Evolutionary conservation across 2,797 vertebrate species (phyloP), one percentile per base, ranked within the genome.

Genomic region (Benthosema pterotum): DNA sequence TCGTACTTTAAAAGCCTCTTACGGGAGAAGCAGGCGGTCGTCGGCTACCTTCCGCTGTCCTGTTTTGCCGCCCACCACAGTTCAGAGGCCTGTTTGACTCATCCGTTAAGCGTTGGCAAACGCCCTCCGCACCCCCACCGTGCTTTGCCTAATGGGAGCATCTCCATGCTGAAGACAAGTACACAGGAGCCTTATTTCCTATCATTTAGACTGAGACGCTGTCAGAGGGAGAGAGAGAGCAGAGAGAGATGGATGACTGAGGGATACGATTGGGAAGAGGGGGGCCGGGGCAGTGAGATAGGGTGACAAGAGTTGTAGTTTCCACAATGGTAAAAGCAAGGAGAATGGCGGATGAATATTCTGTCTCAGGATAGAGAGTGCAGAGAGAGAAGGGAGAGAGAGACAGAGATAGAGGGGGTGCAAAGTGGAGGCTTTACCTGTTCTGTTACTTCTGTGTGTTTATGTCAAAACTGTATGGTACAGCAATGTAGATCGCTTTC

Each of bases 11-110:
- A 74, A 76, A 75, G 72, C 79, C 78, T 77, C 43, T 54, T 55
- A 71, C 59, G 76, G 72, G 69, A 57, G 63, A 50, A 72, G 49
- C 65, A 69, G 54, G 32, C 69, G 58, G 62, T 69, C 69, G 57
- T 71, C 49, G 52, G 60, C 74, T 45, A 74, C 76, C 65, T 75
- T 38, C 74, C 61, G 50, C 67, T 71, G 66, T 60, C 77, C 63
- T 74, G 60, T 65, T 38, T 82, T 75, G 74, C 75, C 70, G 18
- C 87, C 87, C 87, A 89, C 86, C 25, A 62, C 51, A 71, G 84
- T 88, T 89, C 86, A 89, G 73, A 82, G 69, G 78, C 66, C 75
- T 63, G 54, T 82, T 87, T 85, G 87, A 88, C 75, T 90, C 83
- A 77, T 85, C 75, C 65, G 66, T 65, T 65, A 60, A 48, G 69